Evolutionary conservation across 2,113 vertebrate species (phyloP), one percentile per base, ranked within the genome.

Genomic region (Probosciger aterrimus): DNA sequence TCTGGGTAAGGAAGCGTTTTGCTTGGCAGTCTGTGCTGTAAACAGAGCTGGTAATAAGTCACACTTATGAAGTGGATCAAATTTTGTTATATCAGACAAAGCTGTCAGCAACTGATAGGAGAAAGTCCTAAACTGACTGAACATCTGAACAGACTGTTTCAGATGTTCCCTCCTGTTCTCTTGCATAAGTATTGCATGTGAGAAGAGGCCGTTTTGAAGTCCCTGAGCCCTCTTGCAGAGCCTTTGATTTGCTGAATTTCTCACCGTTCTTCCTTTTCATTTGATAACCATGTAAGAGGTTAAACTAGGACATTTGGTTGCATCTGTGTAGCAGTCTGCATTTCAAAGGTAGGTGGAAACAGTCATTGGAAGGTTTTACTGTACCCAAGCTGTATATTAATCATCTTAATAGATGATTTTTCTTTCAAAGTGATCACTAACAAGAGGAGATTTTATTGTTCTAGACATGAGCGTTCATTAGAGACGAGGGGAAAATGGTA

Each of bases 311-410:
- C 88, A 78, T 92, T 79, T 82, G 33, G 39, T 86, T 95, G 69
- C 52, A 27, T 82, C 55, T 83, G 27, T 76, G 62, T 86, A 68
- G 55, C 91, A 84, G 52, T 46, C 87, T 92, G 57, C 62, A 43
- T 96, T 96, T 94, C 95, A 94, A 96, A 97, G 92, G 65, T 50
- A 79, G 75, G 73, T 88, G 44, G 73, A 90, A 91, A 90, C 43
- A 96, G 49, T 73, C 62, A 74, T 86, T 60, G 90, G 53, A 81
- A 95, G 71, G 59, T 68, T 82, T 92, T 80, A 70, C 50, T 49
- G 50, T 59, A 49, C 39, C 35, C 0, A 0, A 90, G 55, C 76
- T 80, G 68, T 80, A 65, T 93, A 78, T 80, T 93, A 94, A 83
- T 85, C 78, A 77, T 46, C 43, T 80, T 82, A 77, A 92, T 33